These are phyloP conservation scores for Eublepharis macularius DNA, from an alignment of 2,113 vertebrate species.

Conservation along the genomic window DNA sequence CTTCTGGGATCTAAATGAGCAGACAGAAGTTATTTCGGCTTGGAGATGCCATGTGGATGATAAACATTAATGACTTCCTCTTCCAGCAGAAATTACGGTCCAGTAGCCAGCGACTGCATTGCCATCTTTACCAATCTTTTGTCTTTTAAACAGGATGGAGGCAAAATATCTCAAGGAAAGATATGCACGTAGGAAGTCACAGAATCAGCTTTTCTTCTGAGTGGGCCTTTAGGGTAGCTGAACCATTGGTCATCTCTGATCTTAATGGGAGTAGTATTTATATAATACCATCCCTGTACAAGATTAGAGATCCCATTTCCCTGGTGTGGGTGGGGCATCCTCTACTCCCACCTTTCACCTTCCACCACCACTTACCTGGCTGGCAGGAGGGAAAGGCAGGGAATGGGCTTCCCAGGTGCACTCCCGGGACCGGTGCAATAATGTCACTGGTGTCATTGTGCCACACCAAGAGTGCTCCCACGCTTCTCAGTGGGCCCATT, in stretches of 20 bases:
- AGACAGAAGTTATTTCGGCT: constrained; percentile 34
- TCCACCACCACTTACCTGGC: too few relatives aligned
- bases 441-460: too few relatives aligned
- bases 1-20: constrained; percentile 47
- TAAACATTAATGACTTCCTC: neutral
- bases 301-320: neutral
- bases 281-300: neutral
- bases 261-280: neutral
- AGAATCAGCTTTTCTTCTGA: too few relatives aligned
- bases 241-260: neutral
- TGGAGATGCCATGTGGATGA: constrained; percentile 22
- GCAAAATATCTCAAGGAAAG: neutral
- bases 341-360: too few relatives aligned
- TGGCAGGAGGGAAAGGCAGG: too few relatives aligned
- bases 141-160: constrained; percentile 9
- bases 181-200: neutral
- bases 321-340: too few relatives aligned
- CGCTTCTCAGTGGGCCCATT: too few relatives aligned
- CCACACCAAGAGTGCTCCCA: too few relatives aligned
- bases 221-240: too few relatives aligned
- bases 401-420: too few relatives aligned
- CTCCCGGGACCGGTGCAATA: too few relatives aligned
- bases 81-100: neutral
- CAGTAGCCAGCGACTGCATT: neutral
- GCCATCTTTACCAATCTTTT: neutral